These are phyloP conservation scores for Cossypha heuglini DNA, from an alignment of 2,797 vertebrate genomes.

Conservation along the genomic window DNA sequence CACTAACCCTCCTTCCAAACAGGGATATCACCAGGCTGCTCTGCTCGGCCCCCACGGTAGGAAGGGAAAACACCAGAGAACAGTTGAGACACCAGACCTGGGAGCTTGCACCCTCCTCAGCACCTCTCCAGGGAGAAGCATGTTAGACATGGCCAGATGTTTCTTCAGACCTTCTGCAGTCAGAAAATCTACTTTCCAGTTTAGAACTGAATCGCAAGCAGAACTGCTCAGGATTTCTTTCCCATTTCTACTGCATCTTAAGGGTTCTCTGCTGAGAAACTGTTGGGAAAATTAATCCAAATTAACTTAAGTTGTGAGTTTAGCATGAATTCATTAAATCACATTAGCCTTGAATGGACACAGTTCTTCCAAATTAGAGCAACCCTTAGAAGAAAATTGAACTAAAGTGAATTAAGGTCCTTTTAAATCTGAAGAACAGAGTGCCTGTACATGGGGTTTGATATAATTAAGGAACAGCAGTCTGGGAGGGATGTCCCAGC, in stretches of 20 bases:
- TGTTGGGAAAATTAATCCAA: slow-evolving; percentile 43
- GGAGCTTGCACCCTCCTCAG: not conserved
- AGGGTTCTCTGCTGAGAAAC: not conserved
- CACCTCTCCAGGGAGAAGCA: not conserved
- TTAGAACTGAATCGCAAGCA: not conserved
- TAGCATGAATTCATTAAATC: slow-evolving; percentile 64
- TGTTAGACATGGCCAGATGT: not conserved
- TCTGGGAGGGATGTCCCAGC: slow-evolving; percentile 17
- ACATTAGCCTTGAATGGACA: slow-evolving; percentile 62
- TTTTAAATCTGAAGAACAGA: slow-evolving; percentile 50
- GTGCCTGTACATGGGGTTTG: not conserved
- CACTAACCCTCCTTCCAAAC: not conserved
- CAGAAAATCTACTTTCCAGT: not conserved
- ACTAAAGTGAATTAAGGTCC: slow-evolving; percentile 48
- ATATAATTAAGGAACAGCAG: slow-evolving; percentile 39
- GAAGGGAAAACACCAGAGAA: not conserved
- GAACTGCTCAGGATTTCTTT: not conserved
- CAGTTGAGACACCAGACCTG: accelerated
- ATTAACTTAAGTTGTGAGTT: slow-evolving; percentile 57
- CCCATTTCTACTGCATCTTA: not conserved
- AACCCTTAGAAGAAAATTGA: slow-evolving; percentile 46
- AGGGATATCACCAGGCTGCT: not conserved
- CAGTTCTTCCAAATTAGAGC: slow-evolving; percentile 52
- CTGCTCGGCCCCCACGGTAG: accelerated
- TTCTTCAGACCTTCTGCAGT: not conserved